phyloP scores from a whole-genome alignment of 1,140 invertebrate species.

The Philaenus spumarius region DNA sequence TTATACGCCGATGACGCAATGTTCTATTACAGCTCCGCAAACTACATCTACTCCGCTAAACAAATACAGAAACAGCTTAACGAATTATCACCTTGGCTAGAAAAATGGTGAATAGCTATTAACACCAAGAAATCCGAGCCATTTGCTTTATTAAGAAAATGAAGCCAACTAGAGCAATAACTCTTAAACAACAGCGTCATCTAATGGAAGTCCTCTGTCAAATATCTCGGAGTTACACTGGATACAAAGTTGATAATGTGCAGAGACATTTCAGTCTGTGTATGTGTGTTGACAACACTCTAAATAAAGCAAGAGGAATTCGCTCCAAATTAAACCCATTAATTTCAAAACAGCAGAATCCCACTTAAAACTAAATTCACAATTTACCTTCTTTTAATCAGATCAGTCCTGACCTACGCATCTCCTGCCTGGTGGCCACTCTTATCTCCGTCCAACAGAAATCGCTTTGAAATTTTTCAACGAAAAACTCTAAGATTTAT shows the following conservation, averaged over 20 bases:
- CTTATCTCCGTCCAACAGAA: background rate
- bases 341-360: background rate
- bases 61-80: conserved; percentile 2
- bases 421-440: background rate
- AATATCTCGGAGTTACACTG: background rate
- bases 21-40: background rate
- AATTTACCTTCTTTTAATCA: background rate
- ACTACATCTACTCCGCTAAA: background rate
- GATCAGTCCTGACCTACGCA: background rate
- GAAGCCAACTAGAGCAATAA: too few species aligned
- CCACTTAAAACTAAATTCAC: background rate
- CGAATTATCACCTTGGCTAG: background rate
- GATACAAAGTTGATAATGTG: background rate
- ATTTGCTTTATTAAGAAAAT: background rate
- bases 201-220: background rate
- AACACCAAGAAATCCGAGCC: background rate
- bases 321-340: background rate
- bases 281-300: background rate
- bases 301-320: background rate
- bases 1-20: conserved; percentile 12
- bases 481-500: too few species aligned
- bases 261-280: too few species aligned
- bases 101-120: conserved; percentile 9
- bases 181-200: background rate
- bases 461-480: too few species aligned